phyloP scores from a whole-genome alignment of 1,140 invertebrate species.

The Drosophila quadrilineata region DNA sequence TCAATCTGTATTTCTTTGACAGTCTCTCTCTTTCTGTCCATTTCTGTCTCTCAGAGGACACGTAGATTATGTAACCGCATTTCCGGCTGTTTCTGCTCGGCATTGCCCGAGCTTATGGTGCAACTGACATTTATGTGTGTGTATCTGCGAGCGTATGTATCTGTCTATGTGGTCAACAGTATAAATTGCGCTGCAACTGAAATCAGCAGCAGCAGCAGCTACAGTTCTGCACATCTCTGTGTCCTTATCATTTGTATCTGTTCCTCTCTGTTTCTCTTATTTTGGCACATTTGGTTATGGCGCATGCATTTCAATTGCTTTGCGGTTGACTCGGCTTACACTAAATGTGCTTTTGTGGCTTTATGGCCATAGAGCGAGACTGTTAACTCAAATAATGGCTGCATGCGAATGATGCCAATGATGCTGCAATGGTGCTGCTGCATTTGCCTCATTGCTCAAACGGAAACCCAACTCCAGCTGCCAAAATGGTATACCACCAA shows the following conservation, averaged over 20 bases:
- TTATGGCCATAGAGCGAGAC: constrained; percentile 9
- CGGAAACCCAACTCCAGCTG: too few species aligned
- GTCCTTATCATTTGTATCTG: not conserved
- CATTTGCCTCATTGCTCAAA: too few species aligned
- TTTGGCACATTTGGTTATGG: not conserved
- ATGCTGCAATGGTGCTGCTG: too few species aligned
- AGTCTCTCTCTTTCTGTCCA: not conserved
- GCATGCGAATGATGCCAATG: too few species aligned
- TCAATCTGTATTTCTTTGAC: not conserved
- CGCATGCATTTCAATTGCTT: constrained; percentile 66
- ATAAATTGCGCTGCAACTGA: constrained; percentile 11
- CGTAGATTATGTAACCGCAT: constrained; percentile 72
- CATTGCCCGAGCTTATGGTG: not conserved
- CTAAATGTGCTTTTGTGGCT: constrained; percentile 73
- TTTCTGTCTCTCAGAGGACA: constrained; percentile 39
- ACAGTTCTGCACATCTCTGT: not conserved
- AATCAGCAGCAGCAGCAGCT: not conserved
- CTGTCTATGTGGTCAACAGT: not conserved
- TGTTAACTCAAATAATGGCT: not conserved
- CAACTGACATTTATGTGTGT: constrained; percentile 16
- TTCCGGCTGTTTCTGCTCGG: constrained; percentile 45
- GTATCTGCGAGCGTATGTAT: not conserved
- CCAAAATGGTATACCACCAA: too few species aligned
- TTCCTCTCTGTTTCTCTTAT: not conserved
- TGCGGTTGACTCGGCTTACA: constrained; percentile 70